Evolutionary conservation across 1,140 invertebrate genomes (phyloP).

Genomic region (Thereuonema tuberculata): DNA sequence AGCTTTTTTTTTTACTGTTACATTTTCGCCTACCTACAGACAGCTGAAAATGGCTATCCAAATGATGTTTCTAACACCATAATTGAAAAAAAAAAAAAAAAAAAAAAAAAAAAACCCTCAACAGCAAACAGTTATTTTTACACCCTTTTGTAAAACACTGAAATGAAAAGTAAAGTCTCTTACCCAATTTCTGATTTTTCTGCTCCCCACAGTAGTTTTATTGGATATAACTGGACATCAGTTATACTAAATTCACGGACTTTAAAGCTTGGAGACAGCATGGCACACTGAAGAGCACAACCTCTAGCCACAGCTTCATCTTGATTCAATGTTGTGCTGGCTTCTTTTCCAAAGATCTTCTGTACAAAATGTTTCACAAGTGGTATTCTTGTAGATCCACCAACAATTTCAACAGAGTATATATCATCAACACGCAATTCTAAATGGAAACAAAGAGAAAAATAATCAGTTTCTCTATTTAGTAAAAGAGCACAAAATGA

Average conservation of each 20-base stretch:
- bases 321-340: constrained; percentile 92
- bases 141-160: too few species aligned
- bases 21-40: too few species aligned
- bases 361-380: constrained; percentile 78
- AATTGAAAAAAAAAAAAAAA: too few species aligned
- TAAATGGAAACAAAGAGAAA: constrained; percentile 1
- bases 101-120: too few species aligned
- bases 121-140: too few species aligned
- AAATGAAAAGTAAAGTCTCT: constrained; percentile 16
- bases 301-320: constrained; percentile 94
- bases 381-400: constrained; percentile 87
- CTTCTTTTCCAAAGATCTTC: constrained; percentile 60
- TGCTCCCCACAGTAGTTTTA: constrained; percentile 72
- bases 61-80: too few species aligned
- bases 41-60: too few species aligned
- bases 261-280: constrained; percentile 88
- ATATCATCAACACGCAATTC: constrained; percentile 72
- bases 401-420: constrained; percentile 87
- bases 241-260: constrained; percentile 87
- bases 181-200: constrained; percentile 48
- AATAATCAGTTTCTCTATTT: too few species aligned
- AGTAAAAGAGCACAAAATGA: constrained; percentile 16
- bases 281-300: constrained; percentile 91
- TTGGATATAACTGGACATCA: constrained; percentile 82
- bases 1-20: too few species aligned